A percentile compares a stretch with the other conserved stretches of the same genome.
Evolutionary conservation across 2,888 invertebrate genomes (phyloP).

Genomic region (Lysandra bellargus): DNA sequence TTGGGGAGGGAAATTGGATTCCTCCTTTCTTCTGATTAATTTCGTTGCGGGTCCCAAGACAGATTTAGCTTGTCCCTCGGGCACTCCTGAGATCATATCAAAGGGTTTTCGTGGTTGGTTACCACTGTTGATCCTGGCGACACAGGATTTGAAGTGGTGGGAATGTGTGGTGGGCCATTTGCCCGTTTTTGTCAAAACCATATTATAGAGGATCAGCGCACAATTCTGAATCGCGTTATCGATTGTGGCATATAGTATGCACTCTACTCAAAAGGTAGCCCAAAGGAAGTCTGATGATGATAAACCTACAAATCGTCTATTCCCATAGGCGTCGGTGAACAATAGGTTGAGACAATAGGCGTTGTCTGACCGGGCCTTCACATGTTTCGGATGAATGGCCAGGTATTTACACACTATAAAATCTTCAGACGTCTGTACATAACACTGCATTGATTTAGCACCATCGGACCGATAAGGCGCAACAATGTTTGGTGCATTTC

Average conservation of each 20-base stretch:
- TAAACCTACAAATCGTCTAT: not conserved
- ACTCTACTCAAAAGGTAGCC: not conserved
- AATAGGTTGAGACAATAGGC: conserved; percentile 21
- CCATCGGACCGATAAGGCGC: not conserved
- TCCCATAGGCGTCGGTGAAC: not conserved
- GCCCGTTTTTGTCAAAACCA: not conserved
- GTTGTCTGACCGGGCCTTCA: conserved; percentile 22
- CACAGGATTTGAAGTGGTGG: too few relatives aligned
- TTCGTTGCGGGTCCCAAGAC: too few relatives aligned
- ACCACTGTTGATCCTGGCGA: too few relatives aligned
- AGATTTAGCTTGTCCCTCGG: too few relatives aligned
- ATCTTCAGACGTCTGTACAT: conserved; percentile 1
- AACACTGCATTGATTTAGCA: not conserved
- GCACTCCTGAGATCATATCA: too few relatives aligned
- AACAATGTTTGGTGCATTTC: not conserved
- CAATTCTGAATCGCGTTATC: too few relatives aligned
- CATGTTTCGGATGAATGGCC: conserved; percentile 22
- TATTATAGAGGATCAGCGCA: too few relatives aligned
- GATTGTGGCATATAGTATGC: not conserved
- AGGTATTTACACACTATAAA: conserved; percentile 3
- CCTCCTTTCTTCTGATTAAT: too few relatives aligned
- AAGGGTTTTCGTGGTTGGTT: too few relatives aligned
- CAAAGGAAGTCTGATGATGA: conserved; percentile 8
- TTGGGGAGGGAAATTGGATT: too few relatives aligned
- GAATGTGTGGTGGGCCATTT: too few relatives aligned